Base-by-base conservation (phyloP, 2,113 vertebrate genomes). In the Urocolius indicus region DNA sequence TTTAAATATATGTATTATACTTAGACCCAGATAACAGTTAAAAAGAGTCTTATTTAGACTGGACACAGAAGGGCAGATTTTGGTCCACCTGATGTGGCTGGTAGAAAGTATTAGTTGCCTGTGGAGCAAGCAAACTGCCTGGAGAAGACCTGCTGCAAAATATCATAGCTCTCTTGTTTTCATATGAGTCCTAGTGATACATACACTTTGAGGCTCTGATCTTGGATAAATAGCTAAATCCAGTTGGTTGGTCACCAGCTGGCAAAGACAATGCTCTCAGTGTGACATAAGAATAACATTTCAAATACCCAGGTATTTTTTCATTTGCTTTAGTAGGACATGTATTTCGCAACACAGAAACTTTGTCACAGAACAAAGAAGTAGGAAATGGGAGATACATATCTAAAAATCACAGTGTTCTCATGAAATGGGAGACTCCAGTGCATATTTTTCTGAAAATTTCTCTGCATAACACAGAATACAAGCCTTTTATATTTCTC, bases 31-130 rank as follows among this genome's bases (percentile, higher is more conserved):
- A 10, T 30, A 58, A 66, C 20, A 80, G 1, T 45, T 83, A 30
- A 36, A 80, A 71, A n/a, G 18, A 17, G 10, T 65, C 22, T 83
- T 62, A 22, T 30, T 83, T 48, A 66, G n/a, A 19, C 24, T 58
- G 23, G 21, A 26, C 13, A 36, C 20, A 54, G 20, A 65, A 89
- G 11, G 16, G 21, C 23, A 78, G 26, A 4, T 20, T 89, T 74
- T 84, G 6, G 21, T 32, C 10, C 20, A 49, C 12, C 12, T 61
- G 10, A 2, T 68, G 16, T 55, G 52, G 12, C 11, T 32, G 15
- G 11, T 58, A 32, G 21, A 74, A 74, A 0, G 1, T 22, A 23
- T 16, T 41, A 1, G 8, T 89, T 9, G 17, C 15, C 9, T 36
- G 21, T 21, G 16, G 21, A 78, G 46, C 77, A 73, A 77, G 23